These are phyloP conservation scores for Rhopalosiphum maidis DNA, from an alignment of 1,140 invertebrate species.

Conservation along the genomic window DNA sequence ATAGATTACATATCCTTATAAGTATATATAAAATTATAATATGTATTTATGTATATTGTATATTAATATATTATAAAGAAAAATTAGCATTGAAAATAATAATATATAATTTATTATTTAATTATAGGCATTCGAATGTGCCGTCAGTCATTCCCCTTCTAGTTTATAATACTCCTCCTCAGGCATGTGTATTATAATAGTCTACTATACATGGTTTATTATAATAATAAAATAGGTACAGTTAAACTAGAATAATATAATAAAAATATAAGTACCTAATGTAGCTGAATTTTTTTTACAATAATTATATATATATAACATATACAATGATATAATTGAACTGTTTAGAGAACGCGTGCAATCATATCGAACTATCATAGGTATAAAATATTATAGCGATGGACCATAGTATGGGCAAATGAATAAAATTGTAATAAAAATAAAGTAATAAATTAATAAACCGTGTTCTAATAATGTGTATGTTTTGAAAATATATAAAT, in stretches of 20 bases:
- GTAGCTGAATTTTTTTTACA: background rate
- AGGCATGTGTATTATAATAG: background rate
- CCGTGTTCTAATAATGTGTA: background rate
- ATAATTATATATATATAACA: background rate
- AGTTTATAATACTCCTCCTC: background rate
- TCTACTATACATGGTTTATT: background rate
- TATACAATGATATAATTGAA: background rate
- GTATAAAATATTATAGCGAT: background rate
- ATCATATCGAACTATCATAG: background rate
- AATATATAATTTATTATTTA: conserved; percentile 5
- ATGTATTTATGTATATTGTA: background rate
- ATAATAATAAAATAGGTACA: background rate
- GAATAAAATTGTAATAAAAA: background rate
- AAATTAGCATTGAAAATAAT: conserved; percentile 14
- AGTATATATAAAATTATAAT: background rate
- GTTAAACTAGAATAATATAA: background rate
- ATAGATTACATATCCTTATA: background rate
- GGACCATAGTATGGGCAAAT: background rate
- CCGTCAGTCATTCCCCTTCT: background rate
- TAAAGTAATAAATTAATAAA: background rate
- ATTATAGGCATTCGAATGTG: background rate
- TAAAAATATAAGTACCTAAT: background rate
- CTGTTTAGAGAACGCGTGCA: background rate
- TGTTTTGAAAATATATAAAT: background rate
- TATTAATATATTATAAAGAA: background rate